Evolutionary conservation across 2,113 vertebrate genomes (phyloP).

Genomic region (Neotragus pygmaeus): DNA sequence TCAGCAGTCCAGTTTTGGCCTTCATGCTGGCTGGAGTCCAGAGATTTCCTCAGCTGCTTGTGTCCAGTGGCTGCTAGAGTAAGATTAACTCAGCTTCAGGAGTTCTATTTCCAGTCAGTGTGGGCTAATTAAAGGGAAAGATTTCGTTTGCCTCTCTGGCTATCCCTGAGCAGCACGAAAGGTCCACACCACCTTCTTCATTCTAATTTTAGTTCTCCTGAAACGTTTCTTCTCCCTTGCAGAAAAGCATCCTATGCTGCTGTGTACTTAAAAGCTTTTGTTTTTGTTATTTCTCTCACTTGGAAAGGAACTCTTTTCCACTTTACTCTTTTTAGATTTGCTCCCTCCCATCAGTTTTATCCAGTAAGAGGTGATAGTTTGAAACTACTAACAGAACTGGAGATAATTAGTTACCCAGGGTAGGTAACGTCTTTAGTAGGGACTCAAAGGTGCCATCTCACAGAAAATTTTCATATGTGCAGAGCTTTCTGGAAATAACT

Average conservation of each 20-base stretch:
- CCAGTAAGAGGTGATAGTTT: not conserved
- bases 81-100: not conserved
- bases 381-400: not conserved
- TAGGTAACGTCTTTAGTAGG: not conserved
- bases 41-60: not conserved
- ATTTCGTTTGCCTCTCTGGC: not conserved
- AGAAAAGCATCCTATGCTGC: not conserved
- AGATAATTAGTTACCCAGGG: conserved; percentile 3
- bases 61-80: not conserved
- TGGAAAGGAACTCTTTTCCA: not conserved
- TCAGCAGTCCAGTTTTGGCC: not conserved
- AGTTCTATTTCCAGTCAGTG: not conserved
- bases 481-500: conserved; percentile 1
- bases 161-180: not conserved
- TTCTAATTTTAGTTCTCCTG: conserved; percentile 44
- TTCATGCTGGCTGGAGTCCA: not conserved
- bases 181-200: not conserved
- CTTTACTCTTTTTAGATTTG: not conserved
- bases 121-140: conserved; percentile 43
- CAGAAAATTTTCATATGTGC: not conserved
- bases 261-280: conserved; percentile 12
- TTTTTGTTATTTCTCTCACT: conserved; percentile 33
- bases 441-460: not conserved
- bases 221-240: not conserved
- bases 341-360: not conserved